phyloP scores from a whole-genome alignment of 64 coral and sea anemone genomes.

The Actinia tenebrosa region DNA sequence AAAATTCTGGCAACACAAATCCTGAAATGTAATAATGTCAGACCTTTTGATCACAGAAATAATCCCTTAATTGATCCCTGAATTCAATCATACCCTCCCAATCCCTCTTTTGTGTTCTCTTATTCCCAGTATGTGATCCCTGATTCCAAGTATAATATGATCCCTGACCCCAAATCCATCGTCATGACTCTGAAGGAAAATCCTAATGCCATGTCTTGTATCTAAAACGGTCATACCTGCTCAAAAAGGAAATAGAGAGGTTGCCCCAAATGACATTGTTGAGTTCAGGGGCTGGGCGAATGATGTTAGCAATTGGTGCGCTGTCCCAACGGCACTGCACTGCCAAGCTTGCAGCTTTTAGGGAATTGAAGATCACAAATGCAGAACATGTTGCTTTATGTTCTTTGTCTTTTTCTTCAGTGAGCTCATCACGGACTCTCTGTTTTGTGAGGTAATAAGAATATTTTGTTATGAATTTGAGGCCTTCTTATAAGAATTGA shows the following conservation, averaged over 20 bases:
- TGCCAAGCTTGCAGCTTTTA: constrained; percentile 38
- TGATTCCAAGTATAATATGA: no score
- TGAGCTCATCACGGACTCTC: constrained; percentile 13
- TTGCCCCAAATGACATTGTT: constrained; percentile 50
- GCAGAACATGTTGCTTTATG: constrained; percentile 21
- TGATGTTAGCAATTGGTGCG: constrained; percentile 11
- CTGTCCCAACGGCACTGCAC: constrained; percentile 39
- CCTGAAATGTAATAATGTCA: no score
- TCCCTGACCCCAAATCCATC: no score
- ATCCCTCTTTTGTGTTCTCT: no score
- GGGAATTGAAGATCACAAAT: constrained; percentile 42
- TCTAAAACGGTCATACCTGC: background rate
- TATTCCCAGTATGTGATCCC: no score
- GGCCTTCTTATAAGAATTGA: no score
- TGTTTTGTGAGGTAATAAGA: background rate
- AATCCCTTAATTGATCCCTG: no score
- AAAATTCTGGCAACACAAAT: no score
- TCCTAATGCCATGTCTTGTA: no score
- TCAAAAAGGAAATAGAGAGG: constrained; percentile 7
- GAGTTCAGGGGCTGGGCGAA: constrained; percentile 29
- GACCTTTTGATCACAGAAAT: no score
- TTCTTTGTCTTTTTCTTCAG: constrained; percentile 26
- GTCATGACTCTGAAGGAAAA: no score
- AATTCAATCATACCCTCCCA: no score
- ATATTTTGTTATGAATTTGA: background rate